Percentiles rank a stretch among this genome's conserved stretches.
Conservation (phyloP, 2,113 vertebrate species). For the Heloderma charlesbogerti region DNA sequence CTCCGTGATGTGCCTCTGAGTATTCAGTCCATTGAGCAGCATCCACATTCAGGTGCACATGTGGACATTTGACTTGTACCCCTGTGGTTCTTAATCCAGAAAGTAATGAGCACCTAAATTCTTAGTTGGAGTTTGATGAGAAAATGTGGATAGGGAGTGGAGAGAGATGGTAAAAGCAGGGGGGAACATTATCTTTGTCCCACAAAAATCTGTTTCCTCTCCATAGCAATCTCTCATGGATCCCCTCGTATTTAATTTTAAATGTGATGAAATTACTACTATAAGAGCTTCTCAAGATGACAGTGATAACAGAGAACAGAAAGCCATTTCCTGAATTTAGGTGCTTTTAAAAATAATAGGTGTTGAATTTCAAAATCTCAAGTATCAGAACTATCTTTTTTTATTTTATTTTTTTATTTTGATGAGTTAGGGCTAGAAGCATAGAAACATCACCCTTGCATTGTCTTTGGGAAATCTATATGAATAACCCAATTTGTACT, state of each 20-base stretch:
- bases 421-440: no score
- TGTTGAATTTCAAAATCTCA: not conserved
- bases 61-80: not conserved
- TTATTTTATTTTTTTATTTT: not conserved
- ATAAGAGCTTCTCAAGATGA: not conserved
- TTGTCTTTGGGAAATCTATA: not conserved
- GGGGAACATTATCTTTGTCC: no score
- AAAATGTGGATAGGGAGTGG: not conserved
- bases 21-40: not conserved
- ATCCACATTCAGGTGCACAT: not conserved
- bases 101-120: not conserved
- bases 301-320: not conserved
- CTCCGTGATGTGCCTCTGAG: not conserved
- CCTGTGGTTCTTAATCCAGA: not conserved
- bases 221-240: not conserved
- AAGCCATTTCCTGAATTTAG: not conserved
- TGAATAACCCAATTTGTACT: no score
- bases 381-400: not conserved
- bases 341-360: not conserved
- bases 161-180: not conserved
- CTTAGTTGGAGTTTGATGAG: not conserved
- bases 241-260: not conserved
- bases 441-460: not conserved
- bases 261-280: not conserved
- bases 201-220: not conserved